Evolutionary conservation across 2,888 invertebrate genomes (phyloP).

Genomic region (Tromatobia lineatoria): DNA sequence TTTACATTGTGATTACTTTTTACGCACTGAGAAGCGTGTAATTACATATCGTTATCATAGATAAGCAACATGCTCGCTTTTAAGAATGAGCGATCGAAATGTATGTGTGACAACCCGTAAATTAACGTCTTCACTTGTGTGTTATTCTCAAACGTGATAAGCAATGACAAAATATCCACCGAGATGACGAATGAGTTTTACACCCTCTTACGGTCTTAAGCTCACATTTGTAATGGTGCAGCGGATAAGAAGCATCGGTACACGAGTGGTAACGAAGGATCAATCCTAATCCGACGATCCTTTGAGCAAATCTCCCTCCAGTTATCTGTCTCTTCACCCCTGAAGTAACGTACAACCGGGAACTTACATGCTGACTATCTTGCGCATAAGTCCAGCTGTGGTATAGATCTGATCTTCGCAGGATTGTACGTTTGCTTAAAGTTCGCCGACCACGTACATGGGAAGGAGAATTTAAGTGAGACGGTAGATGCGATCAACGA

Average conservation of each 20-base stretch:
- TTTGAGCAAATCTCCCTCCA: constrained; percentile 1
- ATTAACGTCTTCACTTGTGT: not conserved
- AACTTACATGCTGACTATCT: not conserved
- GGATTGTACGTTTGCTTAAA: constrained; percentile 11
- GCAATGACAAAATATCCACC: not conserved
- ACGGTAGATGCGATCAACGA: not conserved
- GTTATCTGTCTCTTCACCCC: not conserved
- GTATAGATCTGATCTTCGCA: not conserved
- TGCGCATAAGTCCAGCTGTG: not conserved
- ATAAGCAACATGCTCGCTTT: no score
- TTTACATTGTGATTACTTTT: no score
- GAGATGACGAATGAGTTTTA: constrained; percentile 9
- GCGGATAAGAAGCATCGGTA: constrained; percentile 6
- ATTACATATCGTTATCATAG: no score
- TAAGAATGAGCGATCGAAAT: no score
- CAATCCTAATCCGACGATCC: constrained; percentile 17
- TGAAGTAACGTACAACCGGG: not conserved
- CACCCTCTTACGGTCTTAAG: no score
- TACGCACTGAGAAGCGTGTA: no score
- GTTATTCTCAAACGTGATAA: not conserved
- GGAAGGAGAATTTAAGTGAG: not conserved
- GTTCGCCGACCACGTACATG: constrained; percentile 69
- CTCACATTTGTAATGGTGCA: not conserved
- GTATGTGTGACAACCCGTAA: not conserved
- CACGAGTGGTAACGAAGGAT: constrained; percentile 20